phyloP scores from a whole-genome alignment of 2,113 vertebrate species.

The Tychaedon coryphoeus region DNA sequence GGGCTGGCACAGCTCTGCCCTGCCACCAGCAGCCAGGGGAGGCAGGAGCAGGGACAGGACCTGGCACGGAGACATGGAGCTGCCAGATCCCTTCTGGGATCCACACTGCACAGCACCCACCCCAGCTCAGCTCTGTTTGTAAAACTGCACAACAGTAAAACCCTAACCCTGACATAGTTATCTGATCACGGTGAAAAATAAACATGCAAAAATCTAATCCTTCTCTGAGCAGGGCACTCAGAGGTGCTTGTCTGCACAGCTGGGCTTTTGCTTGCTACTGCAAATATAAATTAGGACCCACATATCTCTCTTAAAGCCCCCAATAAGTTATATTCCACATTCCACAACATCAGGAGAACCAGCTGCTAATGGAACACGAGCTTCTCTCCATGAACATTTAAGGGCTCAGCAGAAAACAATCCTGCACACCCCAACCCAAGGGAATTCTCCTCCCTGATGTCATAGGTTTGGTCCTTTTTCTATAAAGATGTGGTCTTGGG shows the following conservation, averaged over 20 bases:
- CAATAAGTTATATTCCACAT: not conserved
- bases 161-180: not conserved
- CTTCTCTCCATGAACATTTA: not conserved
- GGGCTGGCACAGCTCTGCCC: not conserved
- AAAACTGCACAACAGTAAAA: not conserved
- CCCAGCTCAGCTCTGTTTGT: not conserved
- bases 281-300: not conserved
- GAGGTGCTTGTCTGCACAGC: not conserved
- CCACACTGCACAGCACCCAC: not conserved
- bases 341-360: not conserved
- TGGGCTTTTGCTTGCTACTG: not conserved
- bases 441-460: not conserved
- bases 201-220: not conserved
- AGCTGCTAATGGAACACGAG: not conserved
- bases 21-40: not conserved
- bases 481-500: not conserved
- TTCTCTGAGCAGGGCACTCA: not conserved
- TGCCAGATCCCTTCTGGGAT: not conserved
- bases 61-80: not conserved
- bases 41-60: fast-evolving
- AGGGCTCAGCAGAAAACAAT: not conserved
- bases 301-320: not conserved
- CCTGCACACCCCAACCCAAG: not conserved
- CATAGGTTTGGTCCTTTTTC: fast-evolving
- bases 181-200: not conserved